Evolutionary conservation across 2,113 vertebrate species (phyloP).

Genomic region (Leptobrachium leishanense): DNA sequence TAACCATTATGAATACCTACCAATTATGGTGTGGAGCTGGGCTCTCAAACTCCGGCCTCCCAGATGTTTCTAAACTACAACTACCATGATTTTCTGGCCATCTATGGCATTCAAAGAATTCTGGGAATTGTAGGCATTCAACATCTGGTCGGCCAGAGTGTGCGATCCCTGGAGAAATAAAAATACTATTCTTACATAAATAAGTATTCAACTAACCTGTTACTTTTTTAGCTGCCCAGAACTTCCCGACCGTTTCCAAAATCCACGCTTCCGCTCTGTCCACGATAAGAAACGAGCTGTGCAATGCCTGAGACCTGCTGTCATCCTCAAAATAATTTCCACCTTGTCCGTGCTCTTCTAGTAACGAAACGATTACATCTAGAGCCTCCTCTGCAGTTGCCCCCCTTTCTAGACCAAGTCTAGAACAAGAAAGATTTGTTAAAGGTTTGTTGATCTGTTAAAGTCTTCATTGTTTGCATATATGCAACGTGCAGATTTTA

Average conservation of each 20-base stretch:
- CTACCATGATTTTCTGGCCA: too few species aligned
- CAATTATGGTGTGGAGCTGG: too few species aligned
- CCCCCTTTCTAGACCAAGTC: constrained; percentile 77
- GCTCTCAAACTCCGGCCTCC: too few species aligned
- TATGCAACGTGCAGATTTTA: too few species aligned
- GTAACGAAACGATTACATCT: constrained; percentile 69
- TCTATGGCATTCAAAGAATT: too few species aligned
- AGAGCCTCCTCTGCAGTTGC: constrained; percentile 72
- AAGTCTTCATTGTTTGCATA: too few species aligned
- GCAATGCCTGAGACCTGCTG: constrained; percentile 66
- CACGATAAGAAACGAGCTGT: constrained; percentile 72
- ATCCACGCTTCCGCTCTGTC: constrained; percentile 75
- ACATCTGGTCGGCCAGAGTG: too few species aligned
- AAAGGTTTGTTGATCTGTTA: neutral
- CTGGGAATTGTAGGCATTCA: too few species aligned
- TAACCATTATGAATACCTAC: too few species aligned
- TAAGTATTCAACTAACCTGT: constrained; percentile 63
- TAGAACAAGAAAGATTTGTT: constrained; percentile 36
- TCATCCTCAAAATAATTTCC: constrained; percentile 77
- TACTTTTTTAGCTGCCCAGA: constrained; percentile 76
- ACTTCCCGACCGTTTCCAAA: constrained; percentile 74
- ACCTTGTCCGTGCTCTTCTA: constrained; percentile 76
- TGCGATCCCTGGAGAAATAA: too few species aligned
- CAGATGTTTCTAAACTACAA: too few species aligned
- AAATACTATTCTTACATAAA: too few species aligned